Percentiles rank a stretch among this genome's conserved stretches.
Conservation (phyloP, 2,888 invertebrate genomes). For the Agrilus biguttatus region DNA sequence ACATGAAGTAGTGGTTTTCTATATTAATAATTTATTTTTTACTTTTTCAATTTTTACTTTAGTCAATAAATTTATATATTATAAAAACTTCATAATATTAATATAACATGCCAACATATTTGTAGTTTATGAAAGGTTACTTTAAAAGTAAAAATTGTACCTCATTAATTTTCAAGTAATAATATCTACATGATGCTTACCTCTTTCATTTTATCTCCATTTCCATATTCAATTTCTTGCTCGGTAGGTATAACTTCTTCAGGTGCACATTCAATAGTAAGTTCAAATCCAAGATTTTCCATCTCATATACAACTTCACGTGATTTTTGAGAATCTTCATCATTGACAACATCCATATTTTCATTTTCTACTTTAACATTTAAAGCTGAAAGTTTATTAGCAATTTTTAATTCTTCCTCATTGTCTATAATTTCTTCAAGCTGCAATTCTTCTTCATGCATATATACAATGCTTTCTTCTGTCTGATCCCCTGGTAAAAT, state of each 20-base stretch:
- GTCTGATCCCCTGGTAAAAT: background rate
- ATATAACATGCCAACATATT: no score
- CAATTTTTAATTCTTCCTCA: slow-evolving; percentile 4
- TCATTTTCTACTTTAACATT: slow-evolving; percentile 4
- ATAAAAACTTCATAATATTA: no score
- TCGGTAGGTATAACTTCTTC: slow-evolving; percentile 13
- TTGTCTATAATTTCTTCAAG: background rate
- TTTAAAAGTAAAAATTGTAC: no score
- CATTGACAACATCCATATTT: slow-evolving; percentile 3
- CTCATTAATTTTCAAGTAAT: no score
- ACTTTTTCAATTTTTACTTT: no score
- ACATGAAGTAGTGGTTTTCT: no score
- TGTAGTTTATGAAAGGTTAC: no score
- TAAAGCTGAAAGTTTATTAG: slow-evolving; percentile 8
- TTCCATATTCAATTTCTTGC: slow-evolving; percentile 9
- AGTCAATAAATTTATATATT: no score
- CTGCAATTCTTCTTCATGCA: slow-evolving; percentile 1
- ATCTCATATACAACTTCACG: slow-evolving; percentile 4
- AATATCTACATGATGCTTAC: no score
- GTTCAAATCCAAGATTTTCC: slow-evolving; percentile 10
- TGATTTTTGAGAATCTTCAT: background rate
- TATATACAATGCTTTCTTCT: slow-evolving; percentile 1
- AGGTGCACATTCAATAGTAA: slow-evolving; percentile 18
- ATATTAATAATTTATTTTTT: no score
- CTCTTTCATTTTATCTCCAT: slow-evolving; percentile 8